A percentile compares a stretch with the other conserved stretches of the same genome.
Conservation (phyloP, 2,113 vertebrate genomes). For the Bos javanicus region DNA sequence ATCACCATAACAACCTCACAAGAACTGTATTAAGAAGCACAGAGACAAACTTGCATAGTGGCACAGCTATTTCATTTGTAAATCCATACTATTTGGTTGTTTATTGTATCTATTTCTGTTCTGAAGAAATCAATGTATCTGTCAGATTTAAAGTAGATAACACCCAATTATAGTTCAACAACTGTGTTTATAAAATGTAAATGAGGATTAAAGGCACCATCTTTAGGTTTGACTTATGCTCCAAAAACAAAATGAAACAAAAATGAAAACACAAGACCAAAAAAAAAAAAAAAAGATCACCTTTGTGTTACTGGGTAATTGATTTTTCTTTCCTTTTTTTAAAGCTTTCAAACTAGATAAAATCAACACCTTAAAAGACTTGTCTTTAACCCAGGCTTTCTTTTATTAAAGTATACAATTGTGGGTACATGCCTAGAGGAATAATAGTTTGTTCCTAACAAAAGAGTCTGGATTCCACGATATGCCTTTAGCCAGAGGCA, state of each 20-base stretch:
- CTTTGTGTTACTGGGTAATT: neutral
- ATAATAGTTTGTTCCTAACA: constrained; percentile 53
- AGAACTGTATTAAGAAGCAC: neutral
- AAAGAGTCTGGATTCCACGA: constrained; percentile 58
- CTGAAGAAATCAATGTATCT: neutral
- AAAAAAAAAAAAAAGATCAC: neutral
- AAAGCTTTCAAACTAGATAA: constrained; percentile 47
- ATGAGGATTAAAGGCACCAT: neutral
- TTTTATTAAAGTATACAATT: constrained; percentile 60
- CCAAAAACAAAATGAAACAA: neutral
- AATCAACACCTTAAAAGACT: constrained; percentile 42
- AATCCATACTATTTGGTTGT: neutral
- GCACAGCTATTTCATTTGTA: neutral
- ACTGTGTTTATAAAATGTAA: neutral
- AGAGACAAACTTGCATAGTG: neutral
- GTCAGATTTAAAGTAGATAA: neutral
- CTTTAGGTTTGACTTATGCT: constrained; percentile 9
- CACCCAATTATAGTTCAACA: neutral
- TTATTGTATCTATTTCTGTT: neutral
- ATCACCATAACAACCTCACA: neutral
- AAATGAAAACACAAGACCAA: neutral
- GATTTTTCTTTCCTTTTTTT: neutral
- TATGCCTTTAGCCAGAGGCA: constrained; percentile 77
- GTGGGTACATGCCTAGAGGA: neutral
- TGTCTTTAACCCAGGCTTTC: constrained; percentile 70